Evolutionary conservation across 2,113 vertebrate genomes (phyloP).

Genomic region (Myotis brandtii): DNA sequence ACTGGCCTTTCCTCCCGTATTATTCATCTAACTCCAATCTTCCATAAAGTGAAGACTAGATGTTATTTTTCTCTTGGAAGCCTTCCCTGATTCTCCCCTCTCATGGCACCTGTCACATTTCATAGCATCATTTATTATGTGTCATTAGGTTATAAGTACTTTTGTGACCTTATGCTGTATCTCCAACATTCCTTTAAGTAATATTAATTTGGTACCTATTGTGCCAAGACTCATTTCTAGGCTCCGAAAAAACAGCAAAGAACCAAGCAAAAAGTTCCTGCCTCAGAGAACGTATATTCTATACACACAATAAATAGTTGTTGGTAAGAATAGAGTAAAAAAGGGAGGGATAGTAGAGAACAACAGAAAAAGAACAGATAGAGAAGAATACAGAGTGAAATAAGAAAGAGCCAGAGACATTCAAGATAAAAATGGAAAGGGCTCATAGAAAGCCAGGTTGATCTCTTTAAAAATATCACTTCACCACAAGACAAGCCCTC

Average conservation of each 20-base stretch:
- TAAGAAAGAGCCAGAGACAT: neutral
- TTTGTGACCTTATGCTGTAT: neutral
- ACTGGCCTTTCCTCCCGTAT: neutral
- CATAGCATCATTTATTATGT: neutral
- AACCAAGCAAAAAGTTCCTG: neutral
- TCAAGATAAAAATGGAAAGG: neutral
- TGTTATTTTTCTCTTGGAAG: neutral
- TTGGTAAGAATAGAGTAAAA: neutral
- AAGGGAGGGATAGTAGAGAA: neutral
- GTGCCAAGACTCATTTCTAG: constrained; percentile 12
- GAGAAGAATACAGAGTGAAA: neutral
- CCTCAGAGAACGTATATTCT: neutral
- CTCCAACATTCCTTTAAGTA: neutral
- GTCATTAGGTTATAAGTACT: neutral
- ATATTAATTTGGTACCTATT: neutral
- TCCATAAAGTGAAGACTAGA: neutral
- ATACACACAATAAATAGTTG: neutral
- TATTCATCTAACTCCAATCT: neutral
- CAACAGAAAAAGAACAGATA: neutral
- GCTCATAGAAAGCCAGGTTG: neutral
- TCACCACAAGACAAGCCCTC: neutral
- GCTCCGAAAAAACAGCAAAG: neutral
- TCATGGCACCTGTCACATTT: neutral
- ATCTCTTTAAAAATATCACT: neutral
- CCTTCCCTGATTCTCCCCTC: neutral